Evolutionary conservation across 1,140 invertebrate genomes (phyloP).

Genomic region (Panagrolaimus sp.): DNA sequence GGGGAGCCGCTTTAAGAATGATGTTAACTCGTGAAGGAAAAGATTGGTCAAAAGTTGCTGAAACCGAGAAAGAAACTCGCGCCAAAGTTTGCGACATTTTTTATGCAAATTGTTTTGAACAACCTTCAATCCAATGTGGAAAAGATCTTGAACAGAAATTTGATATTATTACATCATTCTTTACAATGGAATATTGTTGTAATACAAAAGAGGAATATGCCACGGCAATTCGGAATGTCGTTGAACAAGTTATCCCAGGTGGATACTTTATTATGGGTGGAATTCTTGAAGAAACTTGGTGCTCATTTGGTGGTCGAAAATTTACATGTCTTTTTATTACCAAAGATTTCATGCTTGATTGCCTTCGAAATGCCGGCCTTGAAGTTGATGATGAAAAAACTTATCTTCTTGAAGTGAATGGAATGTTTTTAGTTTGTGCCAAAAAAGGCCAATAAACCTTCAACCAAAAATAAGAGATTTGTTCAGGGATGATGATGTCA

Average conservation of each 20-base stretch:
- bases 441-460: constrained; percentile 29
- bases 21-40: constrained; percentile 30
- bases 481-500: too few relatives aligned
- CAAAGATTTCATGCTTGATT: constrained; percentile 48
- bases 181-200: constrained; percentile 58
- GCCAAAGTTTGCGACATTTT: constrained; percentile 44
- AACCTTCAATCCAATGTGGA: constrained; percentile 31
- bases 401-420: constrained; percentile 42
- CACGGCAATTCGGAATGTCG: constrained; percentile 39
- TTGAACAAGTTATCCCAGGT: constrained; percentile 23
- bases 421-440: constrained; percentile 49
- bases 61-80: constrained; percentile 39
- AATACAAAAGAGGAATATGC: constrained; percentile 51
- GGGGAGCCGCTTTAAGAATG: constrained; percentile 40
- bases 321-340: constrained; percentile 56
- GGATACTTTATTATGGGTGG: constrained; percentile 55
- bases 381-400: constrained; percentile 31
- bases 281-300: constrained; percentile 53
- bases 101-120: constrained; percentile 43
- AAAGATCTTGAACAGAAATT: constrained; percentile 11
- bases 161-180: constrained; percentile 52
- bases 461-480: too few relatives aligned
- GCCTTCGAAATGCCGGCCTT: constrained; percentile 40
- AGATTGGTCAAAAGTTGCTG: constrained; percentile 22
- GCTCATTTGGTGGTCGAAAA: constrained; percentile 52